Percentiles rank a stretch among this genome's conserved stretches.
Evolutionary conservation across 1,140 invertebrate genomes (phyloP).

Genomic region (Ips typographus): DNA sequence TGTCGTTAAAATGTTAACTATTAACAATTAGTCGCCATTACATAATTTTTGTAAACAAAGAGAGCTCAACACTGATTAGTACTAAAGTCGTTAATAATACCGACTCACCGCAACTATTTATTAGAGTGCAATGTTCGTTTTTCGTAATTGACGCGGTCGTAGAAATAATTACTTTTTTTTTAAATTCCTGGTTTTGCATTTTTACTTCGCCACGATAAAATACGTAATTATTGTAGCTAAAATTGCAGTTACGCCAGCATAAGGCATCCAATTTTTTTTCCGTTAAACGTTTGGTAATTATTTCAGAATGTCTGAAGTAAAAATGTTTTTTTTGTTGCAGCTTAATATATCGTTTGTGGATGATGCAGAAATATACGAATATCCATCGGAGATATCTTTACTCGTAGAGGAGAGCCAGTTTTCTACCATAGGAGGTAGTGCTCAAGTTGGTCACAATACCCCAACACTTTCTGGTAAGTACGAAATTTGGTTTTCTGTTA

Average conservation of each 20-base stretch:
- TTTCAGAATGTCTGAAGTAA: constrained; percentile 1
- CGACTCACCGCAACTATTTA: constrained; percentile 12
- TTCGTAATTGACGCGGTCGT: background rate
- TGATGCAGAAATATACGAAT: constrained; percentile 77
- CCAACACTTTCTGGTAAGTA: constrained; percentile 45
- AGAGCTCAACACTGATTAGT: background rate
- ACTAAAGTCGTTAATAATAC: constrained; percentile 4
- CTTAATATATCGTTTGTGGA: constrained; percentile 84
- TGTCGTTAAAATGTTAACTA: background rate
- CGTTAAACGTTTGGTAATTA: background rate
- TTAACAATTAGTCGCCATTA: background rate
- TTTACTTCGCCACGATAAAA: no score
- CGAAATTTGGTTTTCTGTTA: no score
- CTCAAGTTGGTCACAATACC: constrained; percentile 46
- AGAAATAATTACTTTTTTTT: background rate
- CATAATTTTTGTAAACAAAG: constrained; percentile 7
- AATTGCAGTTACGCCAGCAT: no score
- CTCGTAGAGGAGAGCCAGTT: constrained; percentile 60
- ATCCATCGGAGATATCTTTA: constrained; percentile 79
- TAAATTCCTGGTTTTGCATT: background rate
- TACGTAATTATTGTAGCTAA: no score
- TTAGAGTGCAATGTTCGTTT: background rate
- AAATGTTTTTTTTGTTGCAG: constrained; percentile 54
- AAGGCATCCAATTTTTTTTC: background rate
- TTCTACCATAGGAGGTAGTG: constrained; percentile 13